phyloP scores from a whole-genome alignment of 1,140 invertebrate species.

The Xylocopa sonorina region DNA sequence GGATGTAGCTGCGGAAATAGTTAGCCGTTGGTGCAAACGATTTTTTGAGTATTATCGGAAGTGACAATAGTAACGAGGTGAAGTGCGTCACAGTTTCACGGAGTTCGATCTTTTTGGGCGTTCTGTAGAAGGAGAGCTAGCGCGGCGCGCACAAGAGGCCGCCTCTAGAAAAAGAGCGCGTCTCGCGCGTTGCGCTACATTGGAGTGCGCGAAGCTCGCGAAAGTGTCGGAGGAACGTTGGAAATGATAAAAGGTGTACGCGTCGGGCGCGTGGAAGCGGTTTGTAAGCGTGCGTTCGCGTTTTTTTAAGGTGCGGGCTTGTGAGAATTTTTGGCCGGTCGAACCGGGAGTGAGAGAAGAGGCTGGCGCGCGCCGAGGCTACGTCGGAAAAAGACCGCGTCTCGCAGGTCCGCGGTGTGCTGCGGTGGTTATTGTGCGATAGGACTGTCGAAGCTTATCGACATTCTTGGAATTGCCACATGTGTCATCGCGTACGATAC shows the following conservation, averaged over 20 bases:
- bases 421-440: constrained; percentile 30
- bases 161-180: constrained; percentile 56
- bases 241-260: constrained; percentile 3
- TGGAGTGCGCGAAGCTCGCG: constrained; percentile 11
- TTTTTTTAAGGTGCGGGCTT: constrained; percentile 1
- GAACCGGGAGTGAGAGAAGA: constrained; percentile 22
- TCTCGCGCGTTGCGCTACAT: constrained; percentile 48
- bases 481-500: background rate
- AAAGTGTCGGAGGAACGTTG: constrained; percentile 3
- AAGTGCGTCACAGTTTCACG: constrained; percentile 58
- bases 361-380: constrained; percentile 42
- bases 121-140: constrained; percentile 36
- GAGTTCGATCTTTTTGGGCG: constrained; percentile 58
- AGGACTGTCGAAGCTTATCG: constrained; percentile 44
- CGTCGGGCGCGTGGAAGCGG: background rate
- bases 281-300: background rate
- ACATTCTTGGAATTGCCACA: constrained; percentile 23
- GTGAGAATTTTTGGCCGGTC: constrained; percentile 4
- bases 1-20: background rate
- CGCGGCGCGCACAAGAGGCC: constrained; percentile 54
- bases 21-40: constrained; percentile 37
- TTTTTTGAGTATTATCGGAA: constrained; percentile 38
- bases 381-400: constrained; percentile 49
- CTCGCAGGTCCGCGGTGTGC: constrained; percentile 35
- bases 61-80: constrained; percentile 18